phyloP scores from a whole-genome alignment of 2,113 vertebrate species.

The Poeciliopsis retropinna region DNA sequence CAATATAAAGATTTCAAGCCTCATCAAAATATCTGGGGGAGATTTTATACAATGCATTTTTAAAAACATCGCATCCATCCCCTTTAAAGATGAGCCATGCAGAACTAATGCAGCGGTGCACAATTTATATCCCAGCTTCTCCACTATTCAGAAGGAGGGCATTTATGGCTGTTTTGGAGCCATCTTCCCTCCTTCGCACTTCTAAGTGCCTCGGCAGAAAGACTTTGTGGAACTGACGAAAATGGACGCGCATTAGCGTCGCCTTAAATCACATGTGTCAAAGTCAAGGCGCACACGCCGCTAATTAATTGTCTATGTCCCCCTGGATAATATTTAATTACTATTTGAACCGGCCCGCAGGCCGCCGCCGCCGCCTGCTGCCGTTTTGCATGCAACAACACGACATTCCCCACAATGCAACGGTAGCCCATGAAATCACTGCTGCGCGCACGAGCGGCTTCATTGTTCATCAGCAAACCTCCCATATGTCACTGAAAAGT shows the following conservation, averaged over 20 bases:
- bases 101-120: neutral
- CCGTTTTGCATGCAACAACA: too few species aligned
- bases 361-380: too few species aligned
- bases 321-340: too few species aligned
- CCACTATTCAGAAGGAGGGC: neutral
- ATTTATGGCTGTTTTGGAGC: neutral
- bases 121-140: neutral
- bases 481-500: too few species aligned
- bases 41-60: neutral
- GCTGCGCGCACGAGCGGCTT: too few species aligned
- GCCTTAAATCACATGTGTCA: neutral
- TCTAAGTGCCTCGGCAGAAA: neutral
- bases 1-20: neutral
- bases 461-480: too few species aligned
- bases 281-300: too few species aligned
- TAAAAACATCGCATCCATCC: neutral
- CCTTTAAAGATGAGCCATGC: neutral
- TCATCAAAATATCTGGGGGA: neutral
- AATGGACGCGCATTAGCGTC: neutral
- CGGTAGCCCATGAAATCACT: too few species aligned
- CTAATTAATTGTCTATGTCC: too few species aligned
- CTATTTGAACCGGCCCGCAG: too few species aligned
- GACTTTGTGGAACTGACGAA: neutral
- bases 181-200: neutral
- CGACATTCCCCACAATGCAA: too few species aligned